Conservation (phyloP, 2,113 vertebrate species). For the Casuarius casuarius region DNA sequence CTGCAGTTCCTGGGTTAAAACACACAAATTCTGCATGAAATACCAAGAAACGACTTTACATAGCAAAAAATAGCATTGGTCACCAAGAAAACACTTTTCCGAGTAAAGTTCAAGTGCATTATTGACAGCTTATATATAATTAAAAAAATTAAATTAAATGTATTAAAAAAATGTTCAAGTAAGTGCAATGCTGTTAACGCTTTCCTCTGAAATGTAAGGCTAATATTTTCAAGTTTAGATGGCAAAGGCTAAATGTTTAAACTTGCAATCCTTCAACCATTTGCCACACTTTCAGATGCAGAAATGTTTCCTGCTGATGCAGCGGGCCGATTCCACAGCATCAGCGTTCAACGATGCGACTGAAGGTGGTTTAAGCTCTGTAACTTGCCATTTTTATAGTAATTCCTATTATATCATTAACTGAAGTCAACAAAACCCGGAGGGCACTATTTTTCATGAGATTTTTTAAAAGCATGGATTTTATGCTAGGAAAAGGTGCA, state of each 20-base stretch:
- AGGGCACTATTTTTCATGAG: neutral
- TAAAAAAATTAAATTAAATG: neutral
- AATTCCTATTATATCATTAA: neutral
- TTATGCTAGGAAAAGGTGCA: neutral
- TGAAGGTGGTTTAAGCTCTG: neutral
- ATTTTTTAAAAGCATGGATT: neutral
- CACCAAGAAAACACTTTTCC: neutral
- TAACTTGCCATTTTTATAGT: neutral
- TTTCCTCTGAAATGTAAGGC: neutral
- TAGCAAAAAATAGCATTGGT: neutral
- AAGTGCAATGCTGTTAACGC: neutral
- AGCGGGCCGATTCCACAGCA: neutral
- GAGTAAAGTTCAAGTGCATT: neutral
- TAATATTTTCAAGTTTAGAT: neutral
- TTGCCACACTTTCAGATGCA: neutral
- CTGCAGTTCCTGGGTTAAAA: constrained; percentile 84
- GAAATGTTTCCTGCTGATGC: neutral
- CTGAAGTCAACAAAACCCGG: neutral
- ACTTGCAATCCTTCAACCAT: neutral
- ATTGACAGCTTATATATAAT: neutral
- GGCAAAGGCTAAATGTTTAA: neutral
- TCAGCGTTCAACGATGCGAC: neutral
- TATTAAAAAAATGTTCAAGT: neutral
- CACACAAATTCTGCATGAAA: constrained; percentile 22
- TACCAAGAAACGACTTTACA: neutral